phyloP scores from a whole-genome alignment of 2,113 vertebrate genomes.

The Hylia prasina region DNA sequence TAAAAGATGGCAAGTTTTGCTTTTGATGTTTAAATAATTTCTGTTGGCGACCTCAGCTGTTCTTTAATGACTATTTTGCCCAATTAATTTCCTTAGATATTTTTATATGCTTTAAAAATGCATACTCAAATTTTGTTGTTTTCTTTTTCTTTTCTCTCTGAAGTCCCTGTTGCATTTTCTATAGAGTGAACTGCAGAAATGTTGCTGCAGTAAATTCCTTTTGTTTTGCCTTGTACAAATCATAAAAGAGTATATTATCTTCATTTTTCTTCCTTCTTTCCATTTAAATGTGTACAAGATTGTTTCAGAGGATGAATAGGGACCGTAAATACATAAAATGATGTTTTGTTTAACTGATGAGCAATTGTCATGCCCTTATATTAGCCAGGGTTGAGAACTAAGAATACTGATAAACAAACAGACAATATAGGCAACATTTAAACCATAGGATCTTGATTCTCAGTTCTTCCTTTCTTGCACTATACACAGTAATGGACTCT shows the following conservation, averaged over 20 bases:
- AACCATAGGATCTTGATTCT: not conserved
- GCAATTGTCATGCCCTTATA: not conserved
- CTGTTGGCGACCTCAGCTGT: not conserved
- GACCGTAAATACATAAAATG: not conserved
- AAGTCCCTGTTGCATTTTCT: not conserved
- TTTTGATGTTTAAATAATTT: constrained; percentile 21
- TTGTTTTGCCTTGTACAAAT: not conserved
- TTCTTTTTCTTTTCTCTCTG: not conserved
- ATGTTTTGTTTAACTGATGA: constrained; percentile 25
- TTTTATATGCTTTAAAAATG: not conserved
- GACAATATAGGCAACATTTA: not conserved
- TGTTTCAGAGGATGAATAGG: not conserved
- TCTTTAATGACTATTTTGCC: not conserved
- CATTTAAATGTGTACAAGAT: constrained; percentile 14
- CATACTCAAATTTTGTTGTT: not conserved
- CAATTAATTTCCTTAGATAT: constrained; percentile 19
- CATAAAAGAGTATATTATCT: constrained; percentile 25
- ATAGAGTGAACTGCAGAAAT: not conserved
- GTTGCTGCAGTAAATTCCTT: constrained; percentile 10
- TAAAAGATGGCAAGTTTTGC: not conserved
- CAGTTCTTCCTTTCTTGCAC: not conserved
- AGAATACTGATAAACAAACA: not conserved
- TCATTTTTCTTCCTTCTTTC: constrained; percentile 40
- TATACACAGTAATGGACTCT: not conserved
- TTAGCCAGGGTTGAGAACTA: not conserved